These are phyloP conservation scores for Hirtodrosophila duncani DNA, from an alignment of 2,888 invertebrate species.

Conservation along the genomic window DNA sequence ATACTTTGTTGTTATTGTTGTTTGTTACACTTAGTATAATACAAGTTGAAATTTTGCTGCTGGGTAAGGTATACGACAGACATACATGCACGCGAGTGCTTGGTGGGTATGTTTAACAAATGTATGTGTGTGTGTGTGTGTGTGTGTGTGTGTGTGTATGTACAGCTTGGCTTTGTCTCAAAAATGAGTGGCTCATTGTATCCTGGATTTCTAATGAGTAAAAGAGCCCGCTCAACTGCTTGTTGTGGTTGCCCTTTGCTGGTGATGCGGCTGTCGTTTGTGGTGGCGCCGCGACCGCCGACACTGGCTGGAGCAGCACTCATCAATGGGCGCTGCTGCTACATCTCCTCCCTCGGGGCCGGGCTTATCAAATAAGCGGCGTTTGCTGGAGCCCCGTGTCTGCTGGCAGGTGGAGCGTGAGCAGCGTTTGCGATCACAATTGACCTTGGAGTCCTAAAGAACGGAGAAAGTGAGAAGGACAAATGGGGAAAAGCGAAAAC, in stretches of 20 bases:
- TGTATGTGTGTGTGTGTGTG: slow-evolving; percentile 17
- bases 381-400: slow-evolving; percentile 67
- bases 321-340: slow-evolving; percentile 76
- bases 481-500: background rate
- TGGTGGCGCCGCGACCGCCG: slow-evolving; percentile 76
- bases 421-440: slow-evolving; percentile 87
- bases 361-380: slow-evolving; percentile 82
- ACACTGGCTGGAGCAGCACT: slow-evolving; percentile 78
- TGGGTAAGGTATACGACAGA: slow-evolving; percentile 15
- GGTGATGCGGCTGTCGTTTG: slow-evolving; percentile 73
- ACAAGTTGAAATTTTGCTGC: slow-evolving; percentile 43
- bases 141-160: slow-evolving; percentile 23
- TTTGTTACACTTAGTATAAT: slow-evolving; percentile 37
- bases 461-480: background rate
- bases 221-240: slow-evolving; percentile 28
- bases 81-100: slow-evolving; percentile 13
- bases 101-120: slow-evolving; percentile 8
- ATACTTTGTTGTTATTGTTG: slow-evolving; percentile 5
- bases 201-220: slow-evolving; percentile 7
- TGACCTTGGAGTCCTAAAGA: slow-evolving; percentile 87
- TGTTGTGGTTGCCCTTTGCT: slow-evolving; percentile 36
- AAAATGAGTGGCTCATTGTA: slow-evolving; percentile 5
- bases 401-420: slow-evolving; percentile 75
- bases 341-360: slow-evolving; percentile 75
- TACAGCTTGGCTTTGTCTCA: slow-evolving; percentile 6